Evolutionary conservation across 2,888 invertebrate species (phyloP), one percentile per base, ranked within the genome.

Genomic region (Napeogenes sylphis): DNA sequence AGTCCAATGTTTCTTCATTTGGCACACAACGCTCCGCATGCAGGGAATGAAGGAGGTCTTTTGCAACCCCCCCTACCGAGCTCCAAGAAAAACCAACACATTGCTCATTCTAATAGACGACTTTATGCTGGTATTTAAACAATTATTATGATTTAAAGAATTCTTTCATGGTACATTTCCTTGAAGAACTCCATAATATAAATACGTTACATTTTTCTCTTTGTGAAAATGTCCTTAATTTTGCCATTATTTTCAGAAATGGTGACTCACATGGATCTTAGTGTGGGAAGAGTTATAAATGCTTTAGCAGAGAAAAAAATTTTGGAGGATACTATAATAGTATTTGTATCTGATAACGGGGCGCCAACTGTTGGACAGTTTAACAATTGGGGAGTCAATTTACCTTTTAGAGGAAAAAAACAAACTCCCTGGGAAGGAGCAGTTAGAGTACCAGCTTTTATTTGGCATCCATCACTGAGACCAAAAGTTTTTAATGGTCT

Each of bases 321-420:
- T 85, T 85, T 98, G 67, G 91, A 96, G 35, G 94, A 98, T 77
- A 95, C 97, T 0, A 92, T 99, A 33, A 92, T 99, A 53, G 80
- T 98, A 3, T 98, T 98, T 78, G 93, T 95, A 68, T 95, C 97
- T 6, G 98, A 98, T 79, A 98, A 98, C 77, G 97, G 97, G 0
- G 96, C 95, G 0, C 96, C 96, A 0, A 94, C 96, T 0, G 90
- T 92, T 54, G 97, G 96, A 0, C 79, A 93, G 54, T 93, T 95
- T 74, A 88, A 92, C 57, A 98, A 97, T 80, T 92, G 93, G 69
- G 96, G 94, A 0, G 94, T 95, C 4, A 96, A 96, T 81, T 93
- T 93, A 85, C 96, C 96, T 3, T 89, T 96, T 1, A 91, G 94
- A 78, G 96, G 96, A 21, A 95, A 94, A 80, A 98, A 98, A 83